A percentile compares a stretch with the other conserved stretches of the same genome.
Evolutionary conservation across 2,113 vertebrate genomes (phyloP).

Genomic region (Neoarius graeffei): DNA sequence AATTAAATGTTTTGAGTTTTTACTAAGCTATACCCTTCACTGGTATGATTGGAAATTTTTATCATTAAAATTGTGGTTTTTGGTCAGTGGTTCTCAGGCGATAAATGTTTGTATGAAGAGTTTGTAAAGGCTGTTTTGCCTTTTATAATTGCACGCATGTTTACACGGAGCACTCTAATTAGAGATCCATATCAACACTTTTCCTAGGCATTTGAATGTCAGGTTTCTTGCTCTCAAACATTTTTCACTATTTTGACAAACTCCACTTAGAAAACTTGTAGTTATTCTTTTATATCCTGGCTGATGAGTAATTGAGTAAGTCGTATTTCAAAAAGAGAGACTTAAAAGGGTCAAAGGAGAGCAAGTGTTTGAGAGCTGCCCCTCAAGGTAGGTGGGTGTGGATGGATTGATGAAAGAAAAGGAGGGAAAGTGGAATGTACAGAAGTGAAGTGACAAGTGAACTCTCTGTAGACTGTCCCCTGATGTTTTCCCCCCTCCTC

Average conservation of each 20-base stretch:
- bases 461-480: conserved; percentile 66
- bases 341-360: conserved; percentile 3
- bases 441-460: conserved; percentile 54
- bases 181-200: neutral
- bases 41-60: neutral
- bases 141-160: neutral
- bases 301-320: neutral
- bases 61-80: neutral
- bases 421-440: conserved; percentile 25
- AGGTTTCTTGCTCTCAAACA: neutral
- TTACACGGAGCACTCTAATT: neutral
- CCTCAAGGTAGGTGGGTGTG: neutral
- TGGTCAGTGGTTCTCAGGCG: too few relatives aligned
- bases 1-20: neutral
- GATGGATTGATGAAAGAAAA: conserved; percentile 6
- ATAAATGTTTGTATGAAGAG: neutral
- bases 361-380: neutral
- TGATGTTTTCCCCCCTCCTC: conserved; percentile 53
- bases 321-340: neutral
- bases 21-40: neutral
- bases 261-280: neutral
- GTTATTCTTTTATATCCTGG: neutral
- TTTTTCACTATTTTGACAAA: conserved; percentile 8
- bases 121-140: neutral
- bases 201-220: neutral